phyloP scores from a whole-genome alignment of 1,140 invertebrate genomes.

The Hetaerina americana region DNA sequence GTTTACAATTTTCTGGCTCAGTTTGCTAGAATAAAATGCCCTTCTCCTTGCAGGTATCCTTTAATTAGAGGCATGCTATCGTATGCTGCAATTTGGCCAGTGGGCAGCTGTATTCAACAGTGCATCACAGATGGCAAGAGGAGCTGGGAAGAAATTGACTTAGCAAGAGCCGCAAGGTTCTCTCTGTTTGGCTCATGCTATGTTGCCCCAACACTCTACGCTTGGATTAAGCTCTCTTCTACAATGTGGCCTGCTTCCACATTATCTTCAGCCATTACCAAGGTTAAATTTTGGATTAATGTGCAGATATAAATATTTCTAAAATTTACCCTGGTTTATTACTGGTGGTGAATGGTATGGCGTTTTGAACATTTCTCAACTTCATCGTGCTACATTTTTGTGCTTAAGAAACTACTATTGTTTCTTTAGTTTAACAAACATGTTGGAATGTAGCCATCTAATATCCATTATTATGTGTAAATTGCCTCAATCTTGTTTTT shows the following conservation, averaged over 20 bases:
- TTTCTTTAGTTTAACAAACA: no score
- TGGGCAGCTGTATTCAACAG: slow-evolving; percentile 46
- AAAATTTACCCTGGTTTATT: background rate
- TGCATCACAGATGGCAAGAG: slow-evolving; percentile 29
- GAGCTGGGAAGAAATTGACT: slow-evolving; percentile 35
- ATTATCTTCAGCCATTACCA: slow-evolving; percentile 47
- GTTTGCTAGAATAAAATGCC: background rate
- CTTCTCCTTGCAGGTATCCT: slow-evolving; percentile 21
- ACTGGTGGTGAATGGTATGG: background rate
- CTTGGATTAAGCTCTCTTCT: slow-evolving; percentile 48
- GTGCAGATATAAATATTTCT: no score
- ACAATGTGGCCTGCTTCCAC: slow-evolving; percentile 47
- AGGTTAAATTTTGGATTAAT: slow-evolving; percentile 31
- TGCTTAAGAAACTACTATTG: no score
- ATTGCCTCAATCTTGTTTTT: no score
- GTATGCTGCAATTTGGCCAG: slow-evolving; percentile 57
- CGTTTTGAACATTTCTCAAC: slow-evolving; percentile 1
- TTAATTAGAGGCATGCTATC: slow-evolving; percentile 53
- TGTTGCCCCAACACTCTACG: slow-evolving; percentile 55
- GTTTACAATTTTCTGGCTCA: no score
- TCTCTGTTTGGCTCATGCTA: slow-evolving; percentile 52
- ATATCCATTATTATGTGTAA: no score
- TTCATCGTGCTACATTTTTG: slow-evolving; percentile 8
- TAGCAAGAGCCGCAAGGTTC: slow-evolving; percentile 43
- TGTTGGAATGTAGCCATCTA: no score